A percentile compares a stretch with the other conserved stretches of the same genome.
These are phyloP conservation scores for Cherax destructor DNA, from an alignment of 1,140 invertebrate species.

Conservation along the genomic window DNA sequence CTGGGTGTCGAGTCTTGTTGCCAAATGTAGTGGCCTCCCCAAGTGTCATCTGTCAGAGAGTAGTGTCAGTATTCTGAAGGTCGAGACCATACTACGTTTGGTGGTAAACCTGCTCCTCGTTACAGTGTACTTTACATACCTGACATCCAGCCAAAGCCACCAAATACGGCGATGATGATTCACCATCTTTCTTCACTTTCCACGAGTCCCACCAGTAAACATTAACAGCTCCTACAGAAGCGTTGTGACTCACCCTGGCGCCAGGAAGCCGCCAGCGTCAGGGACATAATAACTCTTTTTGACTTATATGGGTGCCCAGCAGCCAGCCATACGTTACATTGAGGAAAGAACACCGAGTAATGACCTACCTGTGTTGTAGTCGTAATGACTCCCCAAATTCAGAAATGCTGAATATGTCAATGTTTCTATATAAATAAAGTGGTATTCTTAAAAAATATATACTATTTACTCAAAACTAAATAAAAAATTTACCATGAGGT, in stretches of 20 bases:
- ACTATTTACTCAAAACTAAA: too few species aligned
- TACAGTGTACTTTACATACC: not conserved
- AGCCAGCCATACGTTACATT: conserved; percentile 4
- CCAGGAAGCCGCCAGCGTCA: conserved; percentile 43
- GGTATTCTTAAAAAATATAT: too few species aligned
- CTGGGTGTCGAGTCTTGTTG: conserved; percentile 2
- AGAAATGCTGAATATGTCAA: not conserved
- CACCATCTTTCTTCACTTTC: conserved; percentile 43
- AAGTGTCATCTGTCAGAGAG: not conserved
- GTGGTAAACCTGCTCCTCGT: not conserved
- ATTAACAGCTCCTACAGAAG: not conserved
- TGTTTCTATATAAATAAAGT: not conserved
- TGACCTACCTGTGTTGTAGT: not conserved
- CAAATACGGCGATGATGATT: conserved; percentile 17
- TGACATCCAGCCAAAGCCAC: conserved; percentile 15
- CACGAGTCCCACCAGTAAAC: conserved; percentile 19
- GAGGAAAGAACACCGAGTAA: not conserved
- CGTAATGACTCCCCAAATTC: not conserved
- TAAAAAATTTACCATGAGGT: too few species aligned
- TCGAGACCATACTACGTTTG: not conserved
- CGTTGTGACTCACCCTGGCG: conserved; percentile 58
- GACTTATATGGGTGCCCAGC: conserved; percentile 19
- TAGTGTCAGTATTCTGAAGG: not conserved
- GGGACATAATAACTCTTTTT: not conserved
- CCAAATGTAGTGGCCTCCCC: not conserved